Conservation (phyloP, 2,113 vertebrate genomes). For the Ceyx margarethae region DNA sequence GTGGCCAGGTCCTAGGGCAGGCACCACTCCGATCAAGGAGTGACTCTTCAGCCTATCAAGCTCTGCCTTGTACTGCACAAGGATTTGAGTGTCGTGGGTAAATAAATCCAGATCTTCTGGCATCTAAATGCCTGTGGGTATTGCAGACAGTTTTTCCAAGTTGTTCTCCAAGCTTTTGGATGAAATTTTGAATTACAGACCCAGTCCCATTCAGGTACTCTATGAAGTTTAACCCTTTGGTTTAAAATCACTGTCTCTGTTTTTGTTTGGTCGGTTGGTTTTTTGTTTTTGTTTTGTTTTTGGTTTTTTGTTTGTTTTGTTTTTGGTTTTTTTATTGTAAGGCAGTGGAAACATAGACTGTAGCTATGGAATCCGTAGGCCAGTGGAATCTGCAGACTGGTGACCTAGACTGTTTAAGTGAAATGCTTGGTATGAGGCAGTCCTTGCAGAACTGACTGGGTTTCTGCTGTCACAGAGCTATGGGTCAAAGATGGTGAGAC, state of each 20-base stretch:
- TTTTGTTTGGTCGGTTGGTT: too few species aligned
- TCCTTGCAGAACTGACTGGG: neutral
- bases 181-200: neutral
- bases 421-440: neutral
- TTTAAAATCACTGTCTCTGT: neutral
- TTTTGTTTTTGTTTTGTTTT: too few species aligned
- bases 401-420: neutral
- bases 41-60: neutral
- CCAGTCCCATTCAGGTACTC: neutral
- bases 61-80: neutral
- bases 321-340: neutral
- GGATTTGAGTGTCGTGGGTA: neutral
- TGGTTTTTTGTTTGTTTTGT: too few species aligned
- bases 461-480: neutral
- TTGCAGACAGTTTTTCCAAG: neutral
- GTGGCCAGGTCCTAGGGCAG: too few species aligned
- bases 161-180: neutral
- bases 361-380: neutral
- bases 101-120: neutral
- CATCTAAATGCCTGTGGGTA: neutral
- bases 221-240: neutral
- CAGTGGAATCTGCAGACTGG: neutral
- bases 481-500: neutral
- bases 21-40: fast-evolving
- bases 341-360: neutral